A percentile compares a stretch with the other conserved stretches of the same genome.
These are phyloP conservation scores for Cotesia congregata DNA, from an alignment of 2,888 invertebrate species.

Conservation along the genomic window DNA sequence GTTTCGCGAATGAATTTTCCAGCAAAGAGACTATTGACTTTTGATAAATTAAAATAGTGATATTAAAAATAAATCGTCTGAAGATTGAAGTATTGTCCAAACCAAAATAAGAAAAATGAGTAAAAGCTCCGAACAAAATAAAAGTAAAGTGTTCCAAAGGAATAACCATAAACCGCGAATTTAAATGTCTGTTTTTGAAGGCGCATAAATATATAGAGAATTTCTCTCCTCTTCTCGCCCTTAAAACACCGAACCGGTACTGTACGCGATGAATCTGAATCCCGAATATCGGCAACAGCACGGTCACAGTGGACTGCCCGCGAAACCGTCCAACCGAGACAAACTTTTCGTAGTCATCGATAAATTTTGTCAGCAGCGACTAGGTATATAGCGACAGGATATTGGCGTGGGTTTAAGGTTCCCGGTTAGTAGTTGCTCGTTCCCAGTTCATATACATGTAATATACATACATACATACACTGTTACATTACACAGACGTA, in stretches of 20 bases:
- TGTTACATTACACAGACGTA: conserved; percentile 6
- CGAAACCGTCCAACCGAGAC: conserved; percentile 38
- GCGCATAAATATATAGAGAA: conserved; percentile 25
- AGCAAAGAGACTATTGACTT: background rate
- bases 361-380: conserved; percentile 55
- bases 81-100: background rate
- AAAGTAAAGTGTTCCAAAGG: conserved; percentile 34
- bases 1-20: too few relatives aligned
- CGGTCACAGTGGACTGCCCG: conserved; percentile 46
- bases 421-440: conserved; percentile 49
- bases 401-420: conserved; percentile 61
- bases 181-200: conserved; percentile 32
- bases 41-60: background rate
- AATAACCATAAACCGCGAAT: conserved; percentile 38
- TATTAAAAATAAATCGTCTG: background rate
- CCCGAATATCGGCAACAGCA: conserved; percentile 6
- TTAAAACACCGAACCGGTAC: background rate
- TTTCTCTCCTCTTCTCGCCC: background rate
- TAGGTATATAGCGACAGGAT: conserved; percentile 55
- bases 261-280: too few relatives aligned
- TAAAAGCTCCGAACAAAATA: background rate
- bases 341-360: conserved; percentile 50
- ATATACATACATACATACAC: background rate
- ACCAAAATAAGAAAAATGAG: background rate
- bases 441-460: background rate